Percentiles rank a stretch among this genome's conserved stretches.
phyloP scores from a whole-genome alignment of 2,888 invertebrate species.

The Chesias legatella region DNA sequence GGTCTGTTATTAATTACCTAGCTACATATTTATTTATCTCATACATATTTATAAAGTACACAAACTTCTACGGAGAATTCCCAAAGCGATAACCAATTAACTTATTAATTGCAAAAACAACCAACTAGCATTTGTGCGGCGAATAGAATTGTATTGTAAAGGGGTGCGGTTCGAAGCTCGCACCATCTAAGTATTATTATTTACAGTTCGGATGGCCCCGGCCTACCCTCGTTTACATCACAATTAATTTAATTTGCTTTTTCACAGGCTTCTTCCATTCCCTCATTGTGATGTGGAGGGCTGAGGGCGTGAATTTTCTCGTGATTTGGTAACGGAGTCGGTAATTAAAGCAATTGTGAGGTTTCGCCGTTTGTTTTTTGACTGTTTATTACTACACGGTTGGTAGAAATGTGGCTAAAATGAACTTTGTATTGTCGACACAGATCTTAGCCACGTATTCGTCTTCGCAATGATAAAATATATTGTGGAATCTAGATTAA shows the following conservation, averaged over 20 bases:
- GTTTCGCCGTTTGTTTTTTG: slow-evolving; percentile 71
- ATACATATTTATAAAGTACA: not conserved
- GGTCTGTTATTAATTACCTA: slow-evolving; percentile 39
- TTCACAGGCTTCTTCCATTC: slow-evolving; percentile 76
- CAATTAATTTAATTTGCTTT: slow-evolving; percentile 79
- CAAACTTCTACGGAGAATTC: slow-evolving; percentile 18
- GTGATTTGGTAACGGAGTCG: slow-evolving; percentile 73
- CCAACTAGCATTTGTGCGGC: slow-evolving; percentile 37
- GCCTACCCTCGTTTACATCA: slow-evolving; percentile 75
- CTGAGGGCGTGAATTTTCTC: slow-evolving; percentile 73
- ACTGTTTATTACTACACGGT: slow-evolving; percentile 62
- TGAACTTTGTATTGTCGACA: slow-evolving; percentile 42
- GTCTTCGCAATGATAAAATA: not conserved
- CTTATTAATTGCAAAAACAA: slow-evolving; percentile 41
- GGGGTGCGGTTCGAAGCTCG: slow-evolving; percentile 53
- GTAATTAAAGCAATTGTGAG: slow-evolving; percentile 75
- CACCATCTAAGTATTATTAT: slow-evolving; percentile 60
- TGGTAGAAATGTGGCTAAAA: slow-evolving; percentile 52
- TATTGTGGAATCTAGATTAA: too few species aligned
- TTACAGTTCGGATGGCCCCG: slow-evolving; percentile 58
- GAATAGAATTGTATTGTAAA: slow-evolving; percentile 55
- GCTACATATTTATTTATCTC: slow-evolving; percentile 27
- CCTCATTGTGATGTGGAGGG: slow-evolving; percentile 69
- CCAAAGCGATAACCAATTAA: slow-evolving; percentile 41
- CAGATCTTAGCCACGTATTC: slow-evolving; percentile 14